Conservation (phyloP, 2,113 vertebrate genomes). For the Podarcis muralis region DNA sequence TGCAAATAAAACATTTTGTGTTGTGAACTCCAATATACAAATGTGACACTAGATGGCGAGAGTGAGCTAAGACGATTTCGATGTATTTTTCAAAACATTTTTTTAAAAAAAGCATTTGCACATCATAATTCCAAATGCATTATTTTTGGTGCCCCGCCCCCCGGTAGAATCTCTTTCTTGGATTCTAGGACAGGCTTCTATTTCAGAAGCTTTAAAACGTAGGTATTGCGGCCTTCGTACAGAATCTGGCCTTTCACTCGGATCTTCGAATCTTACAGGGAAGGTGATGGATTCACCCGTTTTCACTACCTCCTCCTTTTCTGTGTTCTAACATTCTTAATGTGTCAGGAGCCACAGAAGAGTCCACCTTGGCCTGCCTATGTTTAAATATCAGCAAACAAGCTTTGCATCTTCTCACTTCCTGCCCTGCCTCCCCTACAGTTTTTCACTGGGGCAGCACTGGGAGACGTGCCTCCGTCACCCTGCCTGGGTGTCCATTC, state of each 20-base stretch:
- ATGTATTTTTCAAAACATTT: no score
- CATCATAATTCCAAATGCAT: not conserved
- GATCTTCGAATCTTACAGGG: not conserved
- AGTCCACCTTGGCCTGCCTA: not conserved
- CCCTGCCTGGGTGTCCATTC: not conserved
- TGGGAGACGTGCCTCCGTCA: not conserved
- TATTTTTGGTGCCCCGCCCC: no score
- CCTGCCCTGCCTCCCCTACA: not conserved
- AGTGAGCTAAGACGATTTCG: no score
- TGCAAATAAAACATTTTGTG: no score
- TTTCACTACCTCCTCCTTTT: not conserved
- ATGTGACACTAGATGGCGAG: no score
- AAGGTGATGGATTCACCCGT: not conserved
- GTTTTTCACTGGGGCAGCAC: not conserved
- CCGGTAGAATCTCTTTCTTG: not conserved
- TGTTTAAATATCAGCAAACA: not conserved
- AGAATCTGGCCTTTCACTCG: not conserved
- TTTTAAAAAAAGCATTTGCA: no score
- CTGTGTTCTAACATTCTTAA: not conserved
- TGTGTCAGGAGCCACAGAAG: not conserved
- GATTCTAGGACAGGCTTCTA: not conserved
- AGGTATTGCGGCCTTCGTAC: not conserved
- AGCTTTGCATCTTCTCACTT: not conserved
- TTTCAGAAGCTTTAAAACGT: not conserved
- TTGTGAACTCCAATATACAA: no score